These are phyloP conservation scores for Melitaea athalia DNA, from an alignment of 2,888 invertebrate species.

Conservation along the genomic window DNA sequence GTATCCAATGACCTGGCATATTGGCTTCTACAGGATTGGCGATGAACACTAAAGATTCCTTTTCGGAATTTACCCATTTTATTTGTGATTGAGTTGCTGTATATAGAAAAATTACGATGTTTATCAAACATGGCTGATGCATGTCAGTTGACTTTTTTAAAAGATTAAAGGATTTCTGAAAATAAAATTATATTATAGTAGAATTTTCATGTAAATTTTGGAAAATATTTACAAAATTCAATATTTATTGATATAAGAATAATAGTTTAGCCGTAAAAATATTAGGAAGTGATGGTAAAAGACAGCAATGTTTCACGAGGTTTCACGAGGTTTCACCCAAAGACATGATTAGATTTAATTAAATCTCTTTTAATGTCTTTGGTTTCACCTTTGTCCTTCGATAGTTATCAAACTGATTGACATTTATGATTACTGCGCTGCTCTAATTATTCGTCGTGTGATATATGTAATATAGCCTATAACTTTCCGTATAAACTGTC, in stretches of 20 bases:
- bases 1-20: conserved; percentile 66
- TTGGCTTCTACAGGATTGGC: conserved; percentile 63
- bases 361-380: too few species aligned
- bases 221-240: too few species aligned
- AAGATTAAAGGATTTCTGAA: conserved; percentile 18
- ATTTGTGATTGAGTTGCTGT: conserved; percentile 7
- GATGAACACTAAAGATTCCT: conserved; percentile 53
- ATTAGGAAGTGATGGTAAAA: background rate
- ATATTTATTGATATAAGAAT: too few species aligned
- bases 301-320: too few species aligned
- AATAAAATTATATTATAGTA: background rate
- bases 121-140: background rate
- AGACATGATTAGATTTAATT: too few species aligned
- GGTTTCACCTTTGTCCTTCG: background rate
- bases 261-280: background rate
- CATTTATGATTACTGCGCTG: background rate
- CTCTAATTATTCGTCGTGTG: too few species aligned
- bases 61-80: conserved; percentile 44
- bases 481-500: background rate
- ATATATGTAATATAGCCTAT: background rate
- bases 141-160: background rate
- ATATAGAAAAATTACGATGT: background rate
- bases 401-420: too few species aligned
- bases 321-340: too few species aligned
- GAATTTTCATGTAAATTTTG: background rate